Base-by-base conservation (phyloP, 2,888 invertebrate species). In the Keiferia lycopersicella region DNA sequence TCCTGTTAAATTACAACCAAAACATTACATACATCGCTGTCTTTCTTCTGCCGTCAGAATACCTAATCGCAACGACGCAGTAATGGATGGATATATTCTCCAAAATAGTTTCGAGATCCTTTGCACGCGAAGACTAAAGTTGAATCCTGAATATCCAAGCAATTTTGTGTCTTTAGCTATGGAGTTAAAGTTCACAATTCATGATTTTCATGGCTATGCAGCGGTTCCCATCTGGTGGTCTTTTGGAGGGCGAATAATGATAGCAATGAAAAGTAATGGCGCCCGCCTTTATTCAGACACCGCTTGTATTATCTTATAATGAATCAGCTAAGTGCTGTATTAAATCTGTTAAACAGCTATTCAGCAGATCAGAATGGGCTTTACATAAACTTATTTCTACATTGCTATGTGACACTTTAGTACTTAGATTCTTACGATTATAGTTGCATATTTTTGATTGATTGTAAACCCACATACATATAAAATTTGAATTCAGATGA, bases 251-350 rank as follows among this genome's bases (percentile, higher is more conserved):
- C 61, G 22, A 34, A 34, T 26, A 61, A 38, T 39, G 61, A 61
- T 41, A 59, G 41, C 51, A 39, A 61, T 61, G 61, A 50, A 50
- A 51, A 50, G 22, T 50, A 45, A 61, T 61, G 50, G 45, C 38
- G 6, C n/a, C 51, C 34, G 51, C 50, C 60, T 60, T 60, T 30
- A 59, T 39, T 20, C 39, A 58, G 20, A 20, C 56, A 58, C 20
- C 18, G 38, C 41, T 22, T 26, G 26, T 10, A 60, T 60, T 60
- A 60, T 60, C 60, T 60, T 20, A 26, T 26, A 39, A 45, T 60
- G 39, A 60, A 60, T 60, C 60, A 20, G 39, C n/a, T 60, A 60
- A 60, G 60, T 60, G 30, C 45, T n/a, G n/a, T 34, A 39, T 60
- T 45, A 60, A 60, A 60, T 45, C 38, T 58, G 56, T 34, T 56